Evolutionary conservation across 2,113 vertebrate species (phyloP), one percentile per base, ranked within the genome.

Genomic region (Ctenodactylus gundi): DNA sequence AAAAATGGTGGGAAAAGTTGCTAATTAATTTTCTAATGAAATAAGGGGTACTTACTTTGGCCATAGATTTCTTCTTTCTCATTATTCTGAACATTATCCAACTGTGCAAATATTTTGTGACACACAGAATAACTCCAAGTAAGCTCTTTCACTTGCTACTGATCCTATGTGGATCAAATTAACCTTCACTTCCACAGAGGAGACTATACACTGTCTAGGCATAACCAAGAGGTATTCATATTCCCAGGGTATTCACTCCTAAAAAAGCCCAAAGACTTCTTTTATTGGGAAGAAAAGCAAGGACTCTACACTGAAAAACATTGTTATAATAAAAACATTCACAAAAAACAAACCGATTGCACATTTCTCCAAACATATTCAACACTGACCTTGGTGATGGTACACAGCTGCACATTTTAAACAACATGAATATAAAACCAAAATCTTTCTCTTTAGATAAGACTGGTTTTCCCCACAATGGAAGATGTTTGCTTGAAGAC

Each of bases 371-470:
- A n/a, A n/a, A n/a, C n/a, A n/a, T n/a, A n/a, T n/a, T n/a, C n/a
- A n/a, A n/a, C n/a, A n/a, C n/a, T n/a, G n/a, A n/a, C n/a, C n/a
- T n/a, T n/a, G n/a, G n/a, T n/a, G n/a, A n/a, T n/a, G n/a, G n/a
- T n/a, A n/a, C n/a, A n/a, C n/a, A n/a, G n/a, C n/a, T n/a, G n/a
- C n/a, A n/a, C n/a, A n/a, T n/a, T n/a, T n/a, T n/a, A n/a, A n/a
- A n/a, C n/a, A n/a, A n/a, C n/a, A n/a, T n/a, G n/a, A n/a, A n/a
- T n/a, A n/a, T n/a, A n/a, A n/a, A n/a, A 36, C 6, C 17, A 60
- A 34, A 60, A 29, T 73, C 55, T 94, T 82, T 85, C 65, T 72
- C 75, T n/a, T 58, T 9, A 94, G 77, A 72, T 76, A 85, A 86
- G 75, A 58, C 58, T 44, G 0, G 10, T 77, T 31, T 86, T 64